These are phyloP conservation scores for Danio aesculapii DNA, from an alignment of 2,797 vertebrate species.

Conservation along the genomic window DNA sequence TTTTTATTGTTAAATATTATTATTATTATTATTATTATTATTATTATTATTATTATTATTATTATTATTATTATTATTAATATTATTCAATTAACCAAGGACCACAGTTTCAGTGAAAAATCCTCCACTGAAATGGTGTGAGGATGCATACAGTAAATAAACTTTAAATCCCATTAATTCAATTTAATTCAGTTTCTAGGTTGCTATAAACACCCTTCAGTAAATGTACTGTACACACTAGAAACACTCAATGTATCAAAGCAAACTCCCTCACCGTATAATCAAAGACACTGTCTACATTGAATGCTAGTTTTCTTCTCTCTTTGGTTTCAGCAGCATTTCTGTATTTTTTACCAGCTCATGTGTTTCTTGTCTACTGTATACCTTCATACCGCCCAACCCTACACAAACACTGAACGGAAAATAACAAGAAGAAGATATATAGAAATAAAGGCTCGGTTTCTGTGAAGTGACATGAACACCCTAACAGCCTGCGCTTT, in stretches of 20 bases:
- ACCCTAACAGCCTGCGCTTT: slow-evolving; percentile 57
- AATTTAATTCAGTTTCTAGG: neutral
- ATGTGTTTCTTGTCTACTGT: neutral
- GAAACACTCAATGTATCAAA: neutral
- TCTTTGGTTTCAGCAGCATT: neutral
- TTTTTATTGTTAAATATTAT: too few species aligned
- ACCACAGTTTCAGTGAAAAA: too few species aligned
- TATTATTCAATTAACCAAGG: too few species aligned
- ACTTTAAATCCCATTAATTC: too few species aligned
- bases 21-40: too few species aligned
- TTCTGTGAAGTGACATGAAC: slow-evolving; percentile 58
- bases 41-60: too few species aligned
- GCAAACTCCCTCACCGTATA: neutral
- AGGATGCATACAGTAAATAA: too few species aligned
- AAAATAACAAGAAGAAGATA: neutral
- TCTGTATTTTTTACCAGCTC: neutral
- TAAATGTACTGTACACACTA: neutral
- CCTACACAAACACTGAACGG: slow-evolving; percentile 5
- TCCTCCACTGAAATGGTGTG: too few species aligned
- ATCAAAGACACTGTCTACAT: neutral
- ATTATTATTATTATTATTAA: too few species aligned
- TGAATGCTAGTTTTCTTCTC: neutral
- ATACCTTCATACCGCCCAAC: slow-evolving; percentile 9
- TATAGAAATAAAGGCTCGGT: slow-evolving; percentile 22
- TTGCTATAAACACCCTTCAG: neutral